Evolutionary conservation across 2,888 invertebrate genomes (phyloP), one percentile per base, ranked within the genome.

Genomic region (Caenorhabditis uteleia): DNA sequence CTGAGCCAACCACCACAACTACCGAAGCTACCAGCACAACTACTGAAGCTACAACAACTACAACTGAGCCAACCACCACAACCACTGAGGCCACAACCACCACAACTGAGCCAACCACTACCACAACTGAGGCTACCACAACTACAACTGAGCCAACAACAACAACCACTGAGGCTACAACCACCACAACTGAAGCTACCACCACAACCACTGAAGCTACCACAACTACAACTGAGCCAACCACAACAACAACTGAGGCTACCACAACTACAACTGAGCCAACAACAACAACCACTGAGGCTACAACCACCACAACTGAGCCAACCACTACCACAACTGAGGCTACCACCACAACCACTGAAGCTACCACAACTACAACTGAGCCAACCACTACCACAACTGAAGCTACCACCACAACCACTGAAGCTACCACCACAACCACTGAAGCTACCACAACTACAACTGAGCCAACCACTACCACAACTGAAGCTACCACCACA

Each of bases 141-240:
- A 34, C 34, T 7, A 12, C 44, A 16, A 29, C 36, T 7, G n/a
- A 26, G 25, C 40, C 50, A 8, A 40, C 40, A n/a, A 42, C 40
- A 10, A 25, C 50, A 3, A 50, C 50, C 4, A 25, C 16, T 5
- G 8, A 14, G 29, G 27, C 50, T 12, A 10, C 50, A 25, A 50
- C 50, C 20, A 50, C 50, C 14, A 39, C 36, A 33, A 20, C 18
- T 2, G 21, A 18, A 25, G 42, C 50, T 14, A 50, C 50, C 4
- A 50, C 50, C 12, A 50, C 40, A 4, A 50, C 50, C 2, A 23
- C 14, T 12, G n/a, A 6, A 29, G 16, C 50, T 5, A 27, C 50
- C 18, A 50, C 50, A n/a, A 40, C 42, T n/a, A 16, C 25, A 6
- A 16, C 14, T 10, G 8, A 26, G 4, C 25, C 50, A 20, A 42